Evolutionary conservation across 2,888 invertebrate species (phyloP).

Genomic region (Drosophila lutescens): DNA sequence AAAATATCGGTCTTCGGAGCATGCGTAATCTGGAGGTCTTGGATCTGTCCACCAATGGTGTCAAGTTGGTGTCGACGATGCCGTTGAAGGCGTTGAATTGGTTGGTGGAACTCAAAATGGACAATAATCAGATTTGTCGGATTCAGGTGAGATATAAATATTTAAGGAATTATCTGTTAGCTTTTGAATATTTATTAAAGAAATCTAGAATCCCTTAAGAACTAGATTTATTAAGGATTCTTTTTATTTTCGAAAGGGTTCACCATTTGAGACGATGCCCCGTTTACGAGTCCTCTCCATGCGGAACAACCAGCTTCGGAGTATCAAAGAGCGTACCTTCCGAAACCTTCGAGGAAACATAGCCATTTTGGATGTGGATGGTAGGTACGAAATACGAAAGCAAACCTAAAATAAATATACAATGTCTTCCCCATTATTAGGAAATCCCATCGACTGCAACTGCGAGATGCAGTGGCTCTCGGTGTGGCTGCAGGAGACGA

Average conservation of each 20-base stretch:
- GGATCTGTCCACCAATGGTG: conserved; percentile 92
- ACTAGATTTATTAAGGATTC: too few relatives aligned
- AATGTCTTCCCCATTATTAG: conserved; percentile 83
- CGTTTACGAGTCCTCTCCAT: conserved; percentile 92
- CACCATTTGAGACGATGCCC: conserved; percentile 93
- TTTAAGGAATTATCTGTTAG: too few relatives aligned
- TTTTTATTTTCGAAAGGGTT: conserved; percentile 84
- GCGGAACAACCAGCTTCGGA: conserved; percentile 90
- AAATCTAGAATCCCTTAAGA: not conserved
- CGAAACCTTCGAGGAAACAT: conserved; percentile 91
- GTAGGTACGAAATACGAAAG: conserved; percentile 83
- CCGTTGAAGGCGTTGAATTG: conserved; percentile 91
- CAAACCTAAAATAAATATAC: not conserved
- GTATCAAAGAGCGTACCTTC: conserved; percentile 90
- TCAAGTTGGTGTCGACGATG: conserved; percentile 89
- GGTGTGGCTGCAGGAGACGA: conserved; percentile 91
- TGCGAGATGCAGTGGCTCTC: conserved; percentile 93
- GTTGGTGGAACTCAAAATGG: conserved; percentile 93
- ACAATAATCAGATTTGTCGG: conserved; percentile 92
- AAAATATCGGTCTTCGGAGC: conserved; percentile 90
- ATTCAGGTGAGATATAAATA: conserved; percentile 85
- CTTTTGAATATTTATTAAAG: too few relatives aligned
- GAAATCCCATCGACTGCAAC: conserved; percentile 92
- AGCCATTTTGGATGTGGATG: conserved; percentile 93
- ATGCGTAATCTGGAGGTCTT: conserved; percentile 92